These are phyloP conservation scores for Cyclina sinensis DNA, from an alignment of 1,140 invertebrate species.

Conservation along the genomic window DNA sequence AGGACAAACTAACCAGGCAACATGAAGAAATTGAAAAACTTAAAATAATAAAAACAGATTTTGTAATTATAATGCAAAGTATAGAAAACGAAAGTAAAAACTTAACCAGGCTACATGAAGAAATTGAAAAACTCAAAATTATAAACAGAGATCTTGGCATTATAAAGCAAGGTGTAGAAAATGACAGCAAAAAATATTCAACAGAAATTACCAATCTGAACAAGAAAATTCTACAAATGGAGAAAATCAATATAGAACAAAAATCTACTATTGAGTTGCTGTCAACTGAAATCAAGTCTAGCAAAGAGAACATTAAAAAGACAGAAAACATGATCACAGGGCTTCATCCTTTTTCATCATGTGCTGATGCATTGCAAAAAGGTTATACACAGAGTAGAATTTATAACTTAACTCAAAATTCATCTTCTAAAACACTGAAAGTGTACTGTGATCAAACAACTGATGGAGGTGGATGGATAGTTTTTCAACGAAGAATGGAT, in stretches of 20 bases:
- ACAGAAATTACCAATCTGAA: too few relatives aligned
- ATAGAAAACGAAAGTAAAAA: too few relatives aligned
- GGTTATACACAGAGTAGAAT: background rate
- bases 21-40: background rate
- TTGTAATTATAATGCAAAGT: background rate
- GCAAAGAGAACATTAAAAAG: background rate
- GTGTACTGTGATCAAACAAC: slow-evolving; percentile 35
- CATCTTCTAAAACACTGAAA: background rate
- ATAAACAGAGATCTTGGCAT: too few relatives aligned
- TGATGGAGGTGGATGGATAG: slow-evolving; percentile 31
- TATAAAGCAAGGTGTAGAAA: too few relatives aligned
- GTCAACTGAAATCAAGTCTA: too few relatives aligned
- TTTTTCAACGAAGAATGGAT: slow-evolving; percentile 92
- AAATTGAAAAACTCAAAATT: too few relatives aligned
- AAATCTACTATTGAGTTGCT: too few relatives aligned
- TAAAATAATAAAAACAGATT: too few relatives aligned
- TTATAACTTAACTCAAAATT: too few relatives aligned
- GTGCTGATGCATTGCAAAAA: background rate
- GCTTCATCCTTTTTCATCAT: background rate
- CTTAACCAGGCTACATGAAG: background rate
- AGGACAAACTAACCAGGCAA: background rate
- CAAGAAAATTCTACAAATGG: too few relatives aligned
- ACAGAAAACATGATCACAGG: background rate
- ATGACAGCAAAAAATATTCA: too few relatives aligned
- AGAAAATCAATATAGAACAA: too few relatives aligned